These are phyloP conservation scores for Drosophila pseudoobscura DNA, from an alignment of 1,140 invertebrate species.

Conservation along the genomic window DNA sequence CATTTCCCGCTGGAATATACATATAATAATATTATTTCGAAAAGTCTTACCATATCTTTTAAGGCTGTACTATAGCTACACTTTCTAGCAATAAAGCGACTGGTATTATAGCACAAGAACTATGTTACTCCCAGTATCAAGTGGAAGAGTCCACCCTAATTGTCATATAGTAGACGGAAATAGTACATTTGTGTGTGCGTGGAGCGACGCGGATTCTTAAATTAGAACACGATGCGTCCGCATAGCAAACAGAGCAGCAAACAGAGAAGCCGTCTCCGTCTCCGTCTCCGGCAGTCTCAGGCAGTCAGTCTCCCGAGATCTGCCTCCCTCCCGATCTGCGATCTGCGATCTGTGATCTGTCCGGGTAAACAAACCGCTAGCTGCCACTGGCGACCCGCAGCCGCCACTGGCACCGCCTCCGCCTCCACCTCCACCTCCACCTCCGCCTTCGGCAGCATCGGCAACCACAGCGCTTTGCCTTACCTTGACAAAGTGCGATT, in stretches of 20 bases:
- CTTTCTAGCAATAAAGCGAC: too few relatives aligned
- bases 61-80: too few relatives aligned
- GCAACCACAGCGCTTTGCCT: conserved; percentile 5
- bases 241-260: conserved; percentile 52
- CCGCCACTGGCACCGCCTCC: background rate
- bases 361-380: conserved; percentile 70
- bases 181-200: conserved; percentile 53
- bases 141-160: conserved; percentile 46
- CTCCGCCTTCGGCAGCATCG: conserved; percentile 14
- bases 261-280: background rate
- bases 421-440: conserved; percentile 3
- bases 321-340: conserved; percentile 7
- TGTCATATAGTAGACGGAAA: conserved; percentile 17
- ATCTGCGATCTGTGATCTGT: background rate
- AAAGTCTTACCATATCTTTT: too few relatives aligned
- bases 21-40: background rate
- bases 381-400: conserved; percentile 22
- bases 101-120: too few relatives aligned
- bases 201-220: conserved; percentile 59
- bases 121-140: too few relatives aligned
- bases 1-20: conserved; percentile 19
- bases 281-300: background rate
- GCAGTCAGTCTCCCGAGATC: conserved; percentile 5
- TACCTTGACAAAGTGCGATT: conserved; percentile 70
- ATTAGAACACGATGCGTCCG: conserved; percentile 70